Evolutionary conservation across 2,797 vertebrate genomes (phyloP).

Genomic region (Pangasius larnaudii): DNA sequence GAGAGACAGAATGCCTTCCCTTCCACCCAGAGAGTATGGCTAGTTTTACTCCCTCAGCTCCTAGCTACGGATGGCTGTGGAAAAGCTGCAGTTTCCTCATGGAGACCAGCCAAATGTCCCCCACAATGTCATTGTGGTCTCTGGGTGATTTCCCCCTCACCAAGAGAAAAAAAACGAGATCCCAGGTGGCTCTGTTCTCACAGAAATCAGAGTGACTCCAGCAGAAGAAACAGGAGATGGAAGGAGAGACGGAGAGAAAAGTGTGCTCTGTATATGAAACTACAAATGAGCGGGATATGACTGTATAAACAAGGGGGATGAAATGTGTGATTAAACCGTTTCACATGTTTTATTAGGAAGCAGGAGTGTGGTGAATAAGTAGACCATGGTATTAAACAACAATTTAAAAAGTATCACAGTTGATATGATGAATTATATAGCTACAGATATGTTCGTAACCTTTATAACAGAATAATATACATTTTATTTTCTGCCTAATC

Average conservation of each 20-base stretch:
- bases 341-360: not conserved
- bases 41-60: not conserved
- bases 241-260: not conserved
- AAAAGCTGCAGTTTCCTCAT: not conserved
- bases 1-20: not conserved
- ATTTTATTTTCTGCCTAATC: not conserved
- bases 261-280: not conserved
- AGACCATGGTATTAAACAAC: not conserved
- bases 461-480: not conserved
- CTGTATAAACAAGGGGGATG: not conserved
- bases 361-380: not conserved
- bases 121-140: not conserved
- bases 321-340: not conserved
- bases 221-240: not conserved
- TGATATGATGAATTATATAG: not conserved
- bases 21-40: not conserved
- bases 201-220: constrained; percentile 5
- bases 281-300: not conserved
- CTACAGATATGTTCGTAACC: not conserved
- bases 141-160: not conserved
- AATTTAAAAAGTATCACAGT: not conserved
- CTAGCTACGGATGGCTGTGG: too few species aligned
- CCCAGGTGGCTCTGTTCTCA: constrained; percentile 23
- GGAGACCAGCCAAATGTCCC: not conserved
- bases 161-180: not conserved